Evolutionary conservation across 2,888 invertebrate species (phyloP).

Genomic region (Pyrgus malvae): DNA sequence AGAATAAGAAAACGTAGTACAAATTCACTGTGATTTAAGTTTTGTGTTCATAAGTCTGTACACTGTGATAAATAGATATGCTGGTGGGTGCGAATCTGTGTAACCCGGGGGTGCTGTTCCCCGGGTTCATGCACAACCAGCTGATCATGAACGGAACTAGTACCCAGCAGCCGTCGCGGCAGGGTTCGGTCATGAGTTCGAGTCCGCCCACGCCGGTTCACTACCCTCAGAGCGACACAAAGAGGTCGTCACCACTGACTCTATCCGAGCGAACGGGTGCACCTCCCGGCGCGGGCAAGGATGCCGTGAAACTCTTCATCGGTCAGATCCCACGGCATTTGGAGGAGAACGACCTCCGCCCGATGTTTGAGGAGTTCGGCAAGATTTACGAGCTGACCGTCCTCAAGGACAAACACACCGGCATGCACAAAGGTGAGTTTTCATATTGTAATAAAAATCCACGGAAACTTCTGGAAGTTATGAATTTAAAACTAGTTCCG

Average conservation of each 20-base stretch:
- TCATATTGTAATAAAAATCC: not conserved
- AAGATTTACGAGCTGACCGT: constrained; percentile 97
- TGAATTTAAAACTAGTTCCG: constrained; percentile 20
- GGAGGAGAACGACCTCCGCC: constrained; percentile 92
- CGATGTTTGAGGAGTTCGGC: constrained; percentile 96
- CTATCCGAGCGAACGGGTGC: constrained; percentile 70
- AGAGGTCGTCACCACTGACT: constrained; percentile 56
- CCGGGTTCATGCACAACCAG: constrained; percentile 57
- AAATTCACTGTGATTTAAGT: constrained; percentile 60
- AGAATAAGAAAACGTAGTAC: constrained; percentile 69
- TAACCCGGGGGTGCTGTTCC: constrained; percentile 59
- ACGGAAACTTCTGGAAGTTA: constrained; percentile 10
- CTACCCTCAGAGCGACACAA: constrained; percentile 43
- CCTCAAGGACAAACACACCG: constrained; percentile 96
- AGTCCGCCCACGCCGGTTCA: constrained; percentile 74
- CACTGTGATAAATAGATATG: constrained; percentile 59
- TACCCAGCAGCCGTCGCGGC: constrained; percentile 42
- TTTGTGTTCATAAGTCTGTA: constrained; percentile 20
- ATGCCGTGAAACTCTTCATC: constrained; percentile 92
- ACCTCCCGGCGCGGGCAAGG: constrained; percentile 75
- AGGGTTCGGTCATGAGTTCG: constrained; percentile 56
- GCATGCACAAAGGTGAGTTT: constrained; percentile 94
- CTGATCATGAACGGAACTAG: constrained; percentile 35
- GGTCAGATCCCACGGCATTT: constrained; percentile 96
- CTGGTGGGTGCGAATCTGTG: constrained; percentile 67